These are phyloP conservation scores for Drosophila sulfurigaster DNA, from an alignment of 1,140 invertebrate genomes.

Conservation along the genomic window DNA sequence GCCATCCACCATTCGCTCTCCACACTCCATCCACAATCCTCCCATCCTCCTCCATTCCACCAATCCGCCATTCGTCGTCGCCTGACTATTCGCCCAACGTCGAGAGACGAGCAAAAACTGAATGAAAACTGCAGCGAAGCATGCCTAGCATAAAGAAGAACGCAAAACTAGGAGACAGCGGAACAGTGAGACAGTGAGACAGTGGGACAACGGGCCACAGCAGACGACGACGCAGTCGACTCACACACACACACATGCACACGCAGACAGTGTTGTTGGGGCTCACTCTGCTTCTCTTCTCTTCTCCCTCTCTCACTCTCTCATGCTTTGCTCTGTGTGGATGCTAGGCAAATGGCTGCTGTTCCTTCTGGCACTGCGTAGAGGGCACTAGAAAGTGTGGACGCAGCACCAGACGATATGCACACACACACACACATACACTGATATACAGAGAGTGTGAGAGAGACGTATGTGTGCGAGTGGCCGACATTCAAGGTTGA, in stretches of 20 bases:
- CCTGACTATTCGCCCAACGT: neutral
- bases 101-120: constrained; percentile 60
- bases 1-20: neutral
- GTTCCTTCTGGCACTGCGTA: constrained; percentile 25
- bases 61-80: constrained; percentile 1
- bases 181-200: constrained; percentile 31
- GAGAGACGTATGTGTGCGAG: constrained; percentile 50
- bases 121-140: constrained; percentile 80
- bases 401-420: constrained; percentile 5
- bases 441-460: neutral
- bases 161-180: constrained; percentile 33
- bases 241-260: constrained; percentile 18
- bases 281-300: neutral
- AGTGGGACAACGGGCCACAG: constrained; percentile 7
- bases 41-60: constrained; percentile 4
- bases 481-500: constrained; percentile 81
- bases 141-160: constrained; percentile 63
- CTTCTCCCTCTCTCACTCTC: neutral
- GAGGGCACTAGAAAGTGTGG: constrained; percentile 43
- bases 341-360: constrained; percentile 50
- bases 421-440: neutral
- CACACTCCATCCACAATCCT: neutral
- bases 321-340: neutral
- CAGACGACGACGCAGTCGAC: constrained; percentile 9
- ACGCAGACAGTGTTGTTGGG: constrained; percentile 20